Evolutionary conservation across 2,797 vertebrate genomes (phyloP).

Genomic region (Onychomys leucogaster): DNA sequence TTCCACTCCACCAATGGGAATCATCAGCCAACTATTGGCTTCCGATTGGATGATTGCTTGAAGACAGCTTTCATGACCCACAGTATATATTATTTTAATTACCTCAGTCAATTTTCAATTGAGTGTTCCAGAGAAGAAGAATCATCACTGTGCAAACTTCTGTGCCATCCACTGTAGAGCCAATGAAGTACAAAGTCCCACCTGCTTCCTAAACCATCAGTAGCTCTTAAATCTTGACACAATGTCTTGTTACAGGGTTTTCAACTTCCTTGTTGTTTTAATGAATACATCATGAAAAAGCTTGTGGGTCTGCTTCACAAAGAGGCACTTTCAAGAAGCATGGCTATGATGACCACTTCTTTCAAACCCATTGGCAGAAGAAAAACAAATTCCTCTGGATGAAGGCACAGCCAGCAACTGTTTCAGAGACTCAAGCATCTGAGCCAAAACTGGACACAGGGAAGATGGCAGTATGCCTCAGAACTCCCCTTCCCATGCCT

Average conservation of each 20-base stretch:
- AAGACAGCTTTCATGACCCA: not conserved
- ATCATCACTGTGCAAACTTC: not conserved
- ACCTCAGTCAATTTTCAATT: not conserved
- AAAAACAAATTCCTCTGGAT: not conserved
- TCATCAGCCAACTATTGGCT: not conserved
- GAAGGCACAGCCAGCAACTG: not conserved
- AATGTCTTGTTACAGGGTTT: not conserved
- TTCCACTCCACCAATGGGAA: not conserved
- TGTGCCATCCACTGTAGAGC: not conserved
- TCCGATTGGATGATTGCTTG: not conserved
- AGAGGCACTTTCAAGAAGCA: not conserved
- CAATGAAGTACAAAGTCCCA: not conserved
- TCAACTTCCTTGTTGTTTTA: not conserved
- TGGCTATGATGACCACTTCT: not conserved
- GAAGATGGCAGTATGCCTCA: not conserved
- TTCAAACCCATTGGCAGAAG: not conserved
- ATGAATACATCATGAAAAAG: not conserved
- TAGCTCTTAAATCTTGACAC: not conserved
- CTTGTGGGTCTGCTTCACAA: not conserved
- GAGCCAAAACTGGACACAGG: not conserved
- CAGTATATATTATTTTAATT: not conserved
- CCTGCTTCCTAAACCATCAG: not conserved
- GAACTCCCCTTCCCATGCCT: not conserved
- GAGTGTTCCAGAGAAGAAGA: not conserved
- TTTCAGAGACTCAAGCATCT: not conserved